A percentile compares a stretch with the other conserved stretches of the same genome.
Evolutionary conservation across 2,888 invertebrate species (phyloP).

Genomic region (Polia nebulosa): DNA sequence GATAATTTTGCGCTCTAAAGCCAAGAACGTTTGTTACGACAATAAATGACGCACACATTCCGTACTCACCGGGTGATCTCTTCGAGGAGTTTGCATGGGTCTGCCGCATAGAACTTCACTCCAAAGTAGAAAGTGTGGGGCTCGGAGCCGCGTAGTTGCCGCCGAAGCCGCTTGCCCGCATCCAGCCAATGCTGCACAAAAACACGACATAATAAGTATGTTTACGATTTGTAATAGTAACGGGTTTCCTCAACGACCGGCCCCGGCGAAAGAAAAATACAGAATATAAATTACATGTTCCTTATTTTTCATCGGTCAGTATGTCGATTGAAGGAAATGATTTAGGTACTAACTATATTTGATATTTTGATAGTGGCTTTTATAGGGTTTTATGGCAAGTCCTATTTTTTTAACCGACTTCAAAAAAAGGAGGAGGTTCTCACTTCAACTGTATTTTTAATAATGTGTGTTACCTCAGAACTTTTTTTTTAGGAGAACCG

Average conservation of each 20-base stretch:
- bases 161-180: slow-evolving; percentile 96
- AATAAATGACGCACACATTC: slow-evolving; percentile 41
- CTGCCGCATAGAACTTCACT: slow-evolving; percentile 99
- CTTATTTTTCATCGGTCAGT: slow-evolving; percentile 18
- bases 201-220: slow-evolving; percentile 19
- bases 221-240: slow-evolving; percentile 36
- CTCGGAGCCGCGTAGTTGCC: slow-evolving; percentile 95
- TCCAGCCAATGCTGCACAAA: slow-evolving; percentile 97
- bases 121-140: slow-evolving; percentile 98
- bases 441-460: too few species aligned
- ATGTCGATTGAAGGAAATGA: slow-evolving; percentile 32
- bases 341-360: slow-evolving; percentile 35
- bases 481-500: too few species aligned
- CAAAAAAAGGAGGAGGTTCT: too few species aligned
- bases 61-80: slow-evolving; percentile 96
- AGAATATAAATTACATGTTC: slow-evolving; percentile 39
- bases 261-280: slow-evolving; percentile 22
- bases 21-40: slow-evolving; percentile 8
- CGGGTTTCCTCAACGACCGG: slow-evolving; percentile 38
- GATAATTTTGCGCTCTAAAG: slow-evolving; percentile 22
- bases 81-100: slow-evolving; percentile 98
- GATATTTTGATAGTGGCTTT: slow-evolving; percentile 16
- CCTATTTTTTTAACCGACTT: too few species aligned
- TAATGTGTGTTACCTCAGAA: too few species aligned
- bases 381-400: too few species aligned